Base-by-base conservation (phyloP, 37 sponge, comb jelly and placozoan genomes). In the Theonella swinhoei region DNA sequence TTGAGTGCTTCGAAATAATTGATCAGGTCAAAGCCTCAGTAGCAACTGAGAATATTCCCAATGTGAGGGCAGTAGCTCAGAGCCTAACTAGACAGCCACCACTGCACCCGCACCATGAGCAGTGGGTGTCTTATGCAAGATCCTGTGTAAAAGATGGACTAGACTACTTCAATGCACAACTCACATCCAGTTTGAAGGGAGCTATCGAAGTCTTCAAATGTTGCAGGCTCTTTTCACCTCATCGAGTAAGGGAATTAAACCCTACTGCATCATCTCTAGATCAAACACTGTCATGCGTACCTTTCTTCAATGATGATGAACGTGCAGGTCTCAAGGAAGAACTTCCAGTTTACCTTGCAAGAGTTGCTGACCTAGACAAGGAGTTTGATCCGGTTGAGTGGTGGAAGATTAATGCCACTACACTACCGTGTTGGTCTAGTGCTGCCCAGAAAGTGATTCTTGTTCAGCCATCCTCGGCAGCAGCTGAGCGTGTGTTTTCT, bases 401-500 rank as follows among this genome's bases (percentile, higher is more conserved):
- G 84, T 83, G 84, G 84, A 83, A 64, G 47, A 33, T 20, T 3
- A 83, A 74, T 74, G 67, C 76, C 30, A 62, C 32, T 68, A 26
- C 65, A 22, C 65, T 83, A 63, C 84, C 75, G n/a, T 33, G 54
- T 20, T 83, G 84, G 84, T 83, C 76, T 34, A 14, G 42, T 36
- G 75, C 76, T 61, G 84, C 75, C 7, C 23, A 62, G 66, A 79
- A 79, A 23, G 24, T 67, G 29, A n/a, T n/a, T n/a, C n/a, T n/a
- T n/a, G n/a, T n/a, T n/a, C n/a, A n/a, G n/a, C n/a, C n/a, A n/a
- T n/a, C n/a, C n/a, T n/a, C n/a, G n/a, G n/a, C n/a, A n/a, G n/a
- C n/a, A n/a, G n/a, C n/a, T n/a, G n/a, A n/a, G n/a, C n/a, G n/a
- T n/a, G n/a, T n/a, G n/a, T n/a, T n/a, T n/a, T n/a, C n/a, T n/a